Percentiles rank a stretch among this genome's conserved stretches.
Conservation (phyloP, 2,113 vertebrate species). For the Halcyon malimbica region DNA sequence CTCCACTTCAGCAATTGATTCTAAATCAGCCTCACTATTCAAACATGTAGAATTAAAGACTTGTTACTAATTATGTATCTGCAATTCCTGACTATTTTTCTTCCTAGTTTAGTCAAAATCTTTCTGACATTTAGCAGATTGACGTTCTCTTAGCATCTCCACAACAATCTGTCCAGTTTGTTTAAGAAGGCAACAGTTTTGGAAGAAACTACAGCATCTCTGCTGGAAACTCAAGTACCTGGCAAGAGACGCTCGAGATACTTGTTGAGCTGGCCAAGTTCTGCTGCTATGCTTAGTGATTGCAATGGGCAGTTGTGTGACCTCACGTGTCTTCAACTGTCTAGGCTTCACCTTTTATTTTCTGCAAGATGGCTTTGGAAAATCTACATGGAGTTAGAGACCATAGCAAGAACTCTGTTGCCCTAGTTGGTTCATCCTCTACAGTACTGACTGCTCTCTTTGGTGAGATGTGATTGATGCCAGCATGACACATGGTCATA, state of each 20-base stretch:
- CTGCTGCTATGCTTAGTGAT: not conserved
- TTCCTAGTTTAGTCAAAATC: constrained; percentile 57
- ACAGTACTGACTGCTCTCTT: not conserved
- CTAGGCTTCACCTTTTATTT: not conserved
- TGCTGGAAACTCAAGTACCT: constrained; percentile 62
- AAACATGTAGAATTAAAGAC: constrained; percentile 44
- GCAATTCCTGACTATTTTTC: constrained; percentile 43
- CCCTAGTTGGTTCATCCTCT: not conserved
- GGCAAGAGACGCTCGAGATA: not conserved
- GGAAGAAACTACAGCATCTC: constrained; percentile 47
- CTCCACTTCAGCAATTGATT: constrained; percentile 13
- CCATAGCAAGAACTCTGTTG: not conserved
- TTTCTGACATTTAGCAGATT: constrained; percentile 63
- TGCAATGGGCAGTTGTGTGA: not conserved
- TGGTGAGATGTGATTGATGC: not conserved
- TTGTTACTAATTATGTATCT: constrained; percentile 34
- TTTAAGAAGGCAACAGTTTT: constrained; percentile 57
- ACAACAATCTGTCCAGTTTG: constrained; percentile 56
- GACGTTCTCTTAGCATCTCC: constrained; percentile 51
- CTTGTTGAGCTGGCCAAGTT: constrained; percentile 46
- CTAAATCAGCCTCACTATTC: constrained; percentile 4
- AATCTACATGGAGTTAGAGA: not conserved
- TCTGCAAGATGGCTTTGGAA: not conserved
- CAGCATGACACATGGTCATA: not conserved
- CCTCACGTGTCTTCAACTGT: not conserved